Percentiles rank a stretch among this genome's conserved stretches.
Conservation (phyloP, 2,888 invertebrate species). For the Byasa hedistus region DNA sequence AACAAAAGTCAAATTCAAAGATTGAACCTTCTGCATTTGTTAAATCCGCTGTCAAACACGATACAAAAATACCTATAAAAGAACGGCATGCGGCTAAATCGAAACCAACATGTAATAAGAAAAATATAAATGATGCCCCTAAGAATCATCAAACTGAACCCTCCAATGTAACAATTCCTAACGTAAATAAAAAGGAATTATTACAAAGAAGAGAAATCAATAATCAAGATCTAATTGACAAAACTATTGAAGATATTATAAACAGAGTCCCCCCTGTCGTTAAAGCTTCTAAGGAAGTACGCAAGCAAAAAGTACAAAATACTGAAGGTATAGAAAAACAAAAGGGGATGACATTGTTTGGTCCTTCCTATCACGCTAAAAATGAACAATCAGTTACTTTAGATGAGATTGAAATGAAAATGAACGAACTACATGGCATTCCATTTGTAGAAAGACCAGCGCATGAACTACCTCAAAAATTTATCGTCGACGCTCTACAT, state of each 20-base stretch:
- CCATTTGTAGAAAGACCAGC: constrained; percentile 63
- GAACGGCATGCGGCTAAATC: constrained; percentile 26
- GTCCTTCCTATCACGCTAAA: constrained; percentile 32
- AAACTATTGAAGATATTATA: constrained; percentile 70
- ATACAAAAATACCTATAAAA: constrained; percentile 24
- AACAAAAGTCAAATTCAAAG: constrained; percentile 49
- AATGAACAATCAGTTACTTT: constrained; percentile 44
- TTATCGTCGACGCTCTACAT: constrained; percentile 42
- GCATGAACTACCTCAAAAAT: constrained; percentile 53
- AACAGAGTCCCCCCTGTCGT: constrained; percentile 47
- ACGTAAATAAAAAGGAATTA: constrained; percentile 41
- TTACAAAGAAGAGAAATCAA: constrained; percentile 54
- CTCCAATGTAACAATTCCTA: constrained; percentile 21
- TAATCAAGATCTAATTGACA: constrained; percentile 68
- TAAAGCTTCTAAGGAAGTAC: constrained; percentile 49
- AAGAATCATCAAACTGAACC: constrained; percentile 31
- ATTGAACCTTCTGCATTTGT: constrained; percentile 56
- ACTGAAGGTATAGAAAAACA: constrained; percentile 39
- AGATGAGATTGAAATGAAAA: constrained; percentile 71
- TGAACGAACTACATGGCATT: constrained; percentile 74
- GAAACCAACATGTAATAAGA: constrained; percentile 42
- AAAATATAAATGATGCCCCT: constrained; percentile 37
- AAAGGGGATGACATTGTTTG: constrained; percentile 31
- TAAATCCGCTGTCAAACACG: constrained; percentile 34
- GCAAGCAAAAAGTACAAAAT: constrained; percentile 35